phyloP scores from a whole-genome alignment of 2,888 invertebrate species.

The Altica lythri region DNA sequence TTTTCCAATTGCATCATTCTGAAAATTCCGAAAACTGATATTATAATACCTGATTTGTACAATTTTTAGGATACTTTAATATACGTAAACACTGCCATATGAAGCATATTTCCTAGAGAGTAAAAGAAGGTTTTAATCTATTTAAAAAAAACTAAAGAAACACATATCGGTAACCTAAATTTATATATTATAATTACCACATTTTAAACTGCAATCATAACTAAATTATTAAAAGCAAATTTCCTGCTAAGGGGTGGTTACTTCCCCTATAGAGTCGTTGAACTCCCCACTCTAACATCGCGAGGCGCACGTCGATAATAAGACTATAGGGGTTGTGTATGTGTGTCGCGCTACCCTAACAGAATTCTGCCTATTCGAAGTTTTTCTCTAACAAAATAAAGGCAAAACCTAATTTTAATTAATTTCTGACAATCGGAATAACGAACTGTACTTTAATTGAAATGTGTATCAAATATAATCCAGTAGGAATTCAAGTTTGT shows the following conservation, averaged over 20 bases:
- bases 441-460: not conserved
- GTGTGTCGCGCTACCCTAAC: conserved; percentile 50
- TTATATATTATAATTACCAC: conserved; percentile 6
- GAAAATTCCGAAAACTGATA: no score
- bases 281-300: conserved; percentile 45
- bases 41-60: no score
- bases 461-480: conserved; percentile 8
- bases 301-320: conserved; percentile 50
- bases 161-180: no score
- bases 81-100: no score
- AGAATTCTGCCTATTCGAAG: conserved; percentile 44
- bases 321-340: conserved; percentile 45
- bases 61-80: no score
- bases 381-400: conserved; percentile 32
- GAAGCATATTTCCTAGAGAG: no score
- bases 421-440: conserved; percentile 19
- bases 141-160: no score
- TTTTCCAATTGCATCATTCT: no score
- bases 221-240: conserved; percentile 30
- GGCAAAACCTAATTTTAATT: conserved; percentile 28
- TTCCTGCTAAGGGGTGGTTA: conserved; percentile 20
- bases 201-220: conserved; percentile 22
- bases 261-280: conserved; percentile 42
- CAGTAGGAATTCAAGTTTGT: conserved; percentile 10
- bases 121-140: no score